Base-by-base conservation (phyloP, 2,888 invertebrate species). In the Zaprionus obscuricornis region DNA sequence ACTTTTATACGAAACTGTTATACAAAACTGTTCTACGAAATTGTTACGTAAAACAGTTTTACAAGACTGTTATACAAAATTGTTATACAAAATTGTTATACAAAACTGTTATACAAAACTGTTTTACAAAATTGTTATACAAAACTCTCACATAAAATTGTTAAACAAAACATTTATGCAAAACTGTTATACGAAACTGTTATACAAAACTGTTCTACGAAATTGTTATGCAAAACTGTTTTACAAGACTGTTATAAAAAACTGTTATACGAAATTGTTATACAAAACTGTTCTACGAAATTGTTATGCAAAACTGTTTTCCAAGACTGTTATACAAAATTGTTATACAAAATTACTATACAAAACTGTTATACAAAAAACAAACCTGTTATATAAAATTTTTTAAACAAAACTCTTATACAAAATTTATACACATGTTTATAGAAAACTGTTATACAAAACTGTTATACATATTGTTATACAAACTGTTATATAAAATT, bases 1-100 rank as follows among this genome's bases (percentile, higher is more conserved):
- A 33, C 16, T 58, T 31, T 10, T 22, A 33, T 45, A 20, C 42
- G 17, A n/a, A n/a, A n/a, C n/a, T n/a, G n/a, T n/a, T n/a, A 3
- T 33, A 34, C 10, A 4, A 10, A 31, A 29, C 13, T 29, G 50
- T 45, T 46, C 31, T 37, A 46, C 20, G 8, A 24, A 34, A 8
- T 10, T 29, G 14, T 36, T 36, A 36, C 29, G 3, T 29, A 5
- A 11, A 14, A n/a, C n/a, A n/a, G n/a, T n/a, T n/a, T n/a, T n/a
- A n/a, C 7, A 18, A 27, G 5, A 26, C 54, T 47, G n/a, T 50
- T 43, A 45, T 45, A 55, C 18, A 1, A 10, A 51, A 11, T 6
- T 10, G 34, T 34, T 27, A 34, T 27, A 24, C 10, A 2, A 22
- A 45, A 29, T 27, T 17, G 29, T 11, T 13, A 24, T 10, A 20